Evolutionary conservation across 2,113 vertebrate species (phyloP), one percentile per base, ranked within the genome.

Genomic region (Phycodurus eques): DNA sequence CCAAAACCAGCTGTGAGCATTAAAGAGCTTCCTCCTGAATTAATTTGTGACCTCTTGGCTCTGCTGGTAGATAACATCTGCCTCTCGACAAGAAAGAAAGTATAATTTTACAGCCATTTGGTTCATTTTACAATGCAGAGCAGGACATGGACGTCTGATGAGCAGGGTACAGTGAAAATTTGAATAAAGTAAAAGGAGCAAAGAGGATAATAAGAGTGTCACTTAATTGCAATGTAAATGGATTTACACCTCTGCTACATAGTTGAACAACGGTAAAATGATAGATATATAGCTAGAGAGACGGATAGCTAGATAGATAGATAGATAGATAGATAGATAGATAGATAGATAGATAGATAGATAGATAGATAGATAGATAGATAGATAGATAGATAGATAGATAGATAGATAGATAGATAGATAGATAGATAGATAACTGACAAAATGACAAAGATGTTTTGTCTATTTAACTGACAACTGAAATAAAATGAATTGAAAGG

Each of bases 21-120:
- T 85, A 85, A 83, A 83, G 70, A 84, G 73, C 79, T 72, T 67
- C 72, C 78, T 86, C 56, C 78, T 88, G 89, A 88, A 86, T 89
- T 88, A 90, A 91, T 89, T 86, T 79, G 83, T 90, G 88, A 90
- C 88, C 89, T 91, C 68, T 86, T 88, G 75, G 47, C 78, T 82
- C 81, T 33, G 70, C 78, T 35, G 63, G 57, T 74, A 82, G 87
- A 88, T 88, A 85, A 83, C 81, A 80, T 89, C 83, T 88, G 82
- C 84, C 77, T 82, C 67, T 57, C 72, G 66, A 78, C 79, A 81
- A 74, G 81, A 76, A 83, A 75, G 77, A 79, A 76, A 80, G 84
- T 85, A 81, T 88, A 70, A 85, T 90, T 89, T 88, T 85, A 83
- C 83, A 84, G 85, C 75, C 86, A 79, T 90, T 91, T 89, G 87